phyloP scores from a whole-genome alignment of 2,888 invertebrate species.

The Danaus chrysippus region DNA sequence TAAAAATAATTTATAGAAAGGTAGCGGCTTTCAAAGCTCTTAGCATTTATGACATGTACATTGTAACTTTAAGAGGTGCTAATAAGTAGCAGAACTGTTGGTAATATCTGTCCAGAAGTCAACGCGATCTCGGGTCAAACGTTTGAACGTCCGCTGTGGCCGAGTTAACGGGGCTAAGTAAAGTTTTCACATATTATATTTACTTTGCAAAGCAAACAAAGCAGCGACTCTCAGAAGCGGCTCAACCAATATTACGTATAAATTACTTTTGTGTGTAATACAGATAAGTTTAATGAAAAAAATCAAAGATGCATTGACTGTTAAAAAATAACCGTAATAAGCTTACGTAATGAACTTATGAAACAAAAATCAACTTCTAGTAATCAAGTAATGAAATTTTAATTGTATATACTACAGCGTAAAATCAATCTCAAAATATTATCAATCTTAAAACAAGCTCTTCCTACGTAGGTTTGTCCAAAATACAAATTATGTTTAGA shows the following conservation, averaged over 20 bases:
- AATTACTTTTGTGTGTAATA: slow-evolving; percentile 25
- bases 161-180: slow-evolving; percentile 39
- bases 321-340: no score
- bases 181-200: slow-evolving; percentile 42
- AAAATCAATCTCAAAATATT: no score
- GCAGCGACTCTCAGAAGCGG: slow-evolving; percentile 29
- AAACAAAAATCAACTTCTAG: no score
- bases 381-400: no score
- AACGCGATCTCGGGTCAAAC: slow-evolving; percentile 28
- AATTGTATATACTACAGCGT: no score
- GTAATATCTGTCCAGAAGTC: slow-evolving; percentile 23
- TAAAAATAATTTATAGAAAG: no score
- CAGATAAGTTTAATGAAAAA: slow-evolving; percentile 17
- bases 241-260: slow-evolving; percentile 22
- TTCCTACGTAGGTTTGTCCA: no score
- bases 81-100: slow-evolving; percentile 16
- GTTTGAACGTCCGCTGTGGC: slow-evolving; percentile 34
- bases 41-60: slow-evolving; percentile 2
- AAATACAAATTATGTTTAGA: no score
- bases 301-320: slow-evolving; percentile 21
- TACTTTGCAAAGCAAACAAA: slow-evolving; percentile 40
- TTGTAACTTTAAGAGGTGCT: slow-evolving; percentile 12
- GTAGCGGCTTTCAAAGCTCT: neutral
- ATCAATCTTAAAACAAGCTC: no score
- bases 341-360: no score